phyloP scores from a whole-genome alignment of 2,888 invertebrate genomes.

The Netelia inedita region DNA sequence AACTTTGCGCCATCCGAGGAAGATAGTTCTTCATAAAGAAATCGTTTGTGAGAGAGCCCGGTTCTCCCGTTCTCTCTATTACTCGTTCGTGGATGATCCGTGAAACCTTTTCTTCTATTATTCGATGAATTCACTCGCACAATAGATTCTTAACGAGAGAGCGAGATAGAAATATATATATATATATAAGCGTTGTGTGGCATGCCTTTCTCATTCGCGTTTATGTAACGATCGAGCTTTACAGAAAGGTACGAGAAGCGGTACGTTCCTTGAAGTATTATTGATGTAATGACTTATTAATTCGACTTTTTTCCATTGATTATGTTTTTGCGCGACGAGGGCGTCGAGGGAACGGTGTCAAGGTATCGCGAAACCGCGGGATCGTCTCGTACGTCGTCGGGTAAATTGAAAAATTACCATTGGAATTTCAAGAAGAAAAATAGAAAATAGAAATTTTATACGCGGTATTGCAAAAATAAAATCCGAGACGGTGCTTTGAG shows the following conservation, averaged over 20 bases:
- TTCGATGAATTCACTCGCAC: conserved; percentile 45
- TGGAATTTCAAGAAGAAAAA: too few species aligned
- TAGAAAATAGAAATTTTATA: too few species aligned
- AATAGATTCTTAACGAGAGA: conserved; percentile 62
- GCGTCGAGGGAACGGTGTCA: conserved; percentile 28
- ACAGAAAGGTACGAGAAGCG: neutral
- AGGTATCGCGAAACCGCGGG: conserved; percentile 6
- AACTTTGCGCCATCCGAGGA: conserved; percentile 20
- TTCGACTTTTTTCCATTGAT: conserved; percentile 23
- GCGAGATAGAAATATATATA: conserved; percentile 20
- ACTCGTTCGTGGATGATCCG: neutral
- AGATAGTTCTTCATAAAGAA: conserved; percentile 1
- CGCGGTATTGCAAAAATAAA: too few species aligned
- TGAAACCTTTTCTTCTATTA: conserved; percentile 12
- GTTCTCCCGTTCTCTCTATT: conserved; percentile 8
- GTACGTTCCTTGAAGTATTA: conserved; percentile 35
- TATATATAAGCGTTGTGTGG: neutral
- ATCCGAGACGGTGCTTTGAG: too few species aligned
- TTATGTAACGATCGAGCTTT: conserved; percentile 31
- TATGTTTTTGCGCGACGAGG: neutral
- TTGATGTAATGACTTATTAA: conserved; percentile 43
- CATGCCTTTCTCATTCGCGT: conserved; percentile 24
- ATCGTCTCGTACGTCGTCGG: too few species aligned
- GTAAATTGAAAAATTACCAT: too few species aligned
- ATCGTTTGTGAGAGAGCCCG: conserved; percentile 30